Percentiles rank a stretch among this genome's conserved stretches.
Evolutionary conservation across 2,113 vertebrate genomes (phyloP).

Genomic region (Oncorhynchus mykiss): DNA sequence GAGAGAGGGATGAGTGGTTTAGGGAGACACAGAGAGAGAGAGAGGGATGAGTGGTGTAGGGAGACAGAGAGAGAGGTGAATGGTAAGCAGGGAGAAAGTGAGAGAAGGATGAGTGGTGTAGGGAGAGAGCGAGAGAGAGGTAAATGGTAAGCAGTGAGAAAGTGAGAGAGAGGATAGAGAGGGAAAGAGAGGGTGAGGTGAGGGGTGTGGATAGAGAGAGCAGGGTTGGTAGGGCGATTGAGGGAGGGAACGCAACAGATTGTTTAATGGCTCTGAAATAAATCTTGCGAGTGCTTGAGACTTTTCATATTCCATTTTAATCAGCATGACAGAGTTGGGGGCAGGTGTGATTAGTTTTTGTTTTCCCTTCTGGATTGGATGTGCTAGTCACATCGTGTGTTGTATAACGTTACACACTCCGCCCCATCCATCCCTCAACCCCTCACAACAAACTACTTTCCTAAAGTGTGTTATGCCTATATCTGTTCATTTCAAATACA

Average conservation of each 20-base stretch:
- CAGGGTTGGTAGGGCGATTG: not conserved
- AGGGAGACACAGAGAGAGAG: too few species aligned
- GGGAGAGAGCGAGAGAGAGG: too few species aligned
- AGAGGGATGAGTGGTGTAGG: not conserved
- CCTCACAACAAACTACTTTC: not conserved
- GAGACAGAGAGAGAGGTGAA: not conserved
- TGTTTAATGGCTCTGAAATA: constrained; percentile 37
- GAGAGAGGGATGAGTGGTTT: too few species aligned
- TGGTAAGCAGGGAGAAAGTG: not conserved
- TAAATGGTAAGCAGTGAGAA: not conserved
- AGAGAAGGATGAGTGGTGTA: not conserved
- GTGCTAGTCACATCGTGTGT: not conserved
- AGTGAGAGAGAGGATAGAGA: constrained; percentile 60
- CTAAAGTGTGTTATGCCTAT: too few species aligned
- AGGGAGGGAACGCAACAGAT: constrained; percentile 31
- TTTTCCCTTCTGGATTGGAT: constrained; percentile 14
- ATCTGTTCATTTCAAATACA: too few species aligned
- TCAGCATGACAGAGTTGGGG: constrained; percentile 68
- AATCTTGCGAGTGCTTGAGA: constrained; percentile 70
- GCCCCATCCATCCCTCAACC: not conserved
- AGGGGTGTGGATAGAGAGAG: not conserved
- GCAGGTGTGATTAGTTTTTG: constrained; percentile 71
- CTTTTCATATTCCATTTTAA: constrained; percentile 76
- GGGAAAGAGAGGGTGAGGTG: not conserved
- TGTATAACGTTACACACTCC: not conserved